Base-by-base conservation (phyloP, 2,888 invertebrate species). In the Eledone cirrhosa region DNA sequence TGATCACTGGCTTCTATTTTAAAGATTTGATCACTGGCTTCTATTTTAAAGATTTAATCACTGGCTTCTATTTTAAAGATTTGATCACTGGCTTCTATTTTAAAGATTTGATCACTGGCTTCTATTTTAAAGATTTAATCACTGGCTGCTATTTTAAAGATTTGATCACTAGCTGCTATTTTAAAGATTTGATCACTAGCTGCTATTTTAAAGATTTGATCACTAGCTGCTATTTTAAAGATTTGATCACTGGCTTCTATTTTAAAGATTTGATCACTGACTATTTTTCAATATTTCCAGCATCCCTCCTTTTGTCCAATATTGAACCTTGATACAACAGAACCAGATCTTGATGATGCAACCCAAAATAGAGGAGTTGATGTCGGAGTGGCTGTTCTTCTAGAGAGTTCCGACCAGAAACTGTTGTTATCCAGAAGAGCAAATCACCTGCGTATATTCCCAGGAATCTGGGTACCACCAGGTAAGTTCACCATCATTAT, bases 381-480 rank as follows among this genome's bases (percentile, higher is more conserved):
- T 81, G 88, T 90, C 48, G 91, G 90, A 27, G 90, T 89, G 5
- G 89, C 90, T 19, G 87, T 90, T 5, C 80, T 92, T 24, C 82
- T 92, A 24, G 91, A 91, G 83, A 88, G 90, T 11, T 83, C 83
- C 41, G 91, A 92, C 84, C 83, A 87, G 5, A 86, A 87, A 78
- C 82, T 92, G n/a, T 84, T 92, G 22, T 85, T 92, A 72, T 91
- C 91, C 5, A 85, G 90, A 63, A 83, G 92, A 65, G 88, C 91
- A 4, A 81, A 84, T 24, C 89, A 90, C 78, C 87, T 92, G 84
- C 80, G 90, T 24, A 89, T 91, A 53, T 92, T 91, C 84, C 91
- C 92, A 13, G 89, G 89, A 14, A 87, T 90, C 8, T 92, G 92
- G 92, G 92, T 92, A 0, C 91, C 92, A 33, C 92, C 92, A 82